A percentile compares a stretch with the other conserved stretches of the same genome.
Conservation (phyloP, 2,888 invertebrate genomes). For the Caenorhabditis auriculariae region DNA sequence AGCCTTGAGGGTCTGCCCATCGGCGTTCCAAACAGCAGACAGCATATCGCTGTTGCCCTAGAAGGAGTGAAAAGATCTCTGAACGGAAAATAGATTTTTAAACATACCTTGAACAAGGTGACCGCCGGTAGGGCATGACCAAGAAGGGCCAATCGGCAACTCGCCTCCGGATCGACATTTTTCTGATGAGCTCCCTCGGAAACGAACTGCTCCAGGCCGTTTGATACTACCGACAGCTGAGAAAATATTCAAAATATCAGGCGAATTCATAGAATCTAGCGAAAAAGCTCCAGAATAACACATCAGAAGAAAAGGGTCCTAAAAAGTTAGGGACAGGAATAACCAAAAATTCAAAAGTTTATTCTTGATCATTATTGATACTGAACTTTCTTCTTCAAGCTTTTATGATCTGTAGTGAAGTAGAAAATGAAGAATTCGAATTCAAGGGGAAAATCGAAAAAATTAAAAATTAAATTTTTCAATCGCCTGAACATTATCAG, state of each 20-base stretch:
- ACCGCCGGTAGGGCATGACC: constrained; percentile 27
- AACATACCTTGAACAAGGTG: neutral
- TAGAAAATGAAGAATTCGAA: no score
- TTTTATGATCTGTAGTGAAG: no score
- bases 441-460: no score
- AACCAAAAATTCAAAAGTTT: no score
- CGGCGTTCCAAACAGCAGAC: constrained; percentile 36
- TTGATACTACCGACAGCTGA: constrained; percentile 28
- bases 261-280: no score
- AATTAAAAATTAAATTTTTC: no score
- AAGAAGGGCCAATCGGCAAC: constrained; percentile 21
- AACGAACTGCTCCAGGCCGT: constrained; percentile 22
- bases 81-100: neutral
- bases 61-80: constrained; percentile 10
- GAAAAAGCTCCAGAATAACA: no score
- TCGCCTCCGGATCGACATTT: constrained; percentile 11
- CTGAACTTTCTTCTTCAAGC: no score
- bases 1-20: constrained; percentile 35
- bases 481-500: no score
- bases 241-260: neutral
- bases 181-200: constrained; percentile 4
- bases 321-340: no score
- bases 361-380: no score
- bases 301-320: no score
- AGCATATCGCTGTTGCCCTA: constrained; percentile 25